These are phyloP conservation scores for Osmerus eperlanus DNA, from an alignment of 2,113 vertebrate genomes.

Conservation along the genomic window DNA sequence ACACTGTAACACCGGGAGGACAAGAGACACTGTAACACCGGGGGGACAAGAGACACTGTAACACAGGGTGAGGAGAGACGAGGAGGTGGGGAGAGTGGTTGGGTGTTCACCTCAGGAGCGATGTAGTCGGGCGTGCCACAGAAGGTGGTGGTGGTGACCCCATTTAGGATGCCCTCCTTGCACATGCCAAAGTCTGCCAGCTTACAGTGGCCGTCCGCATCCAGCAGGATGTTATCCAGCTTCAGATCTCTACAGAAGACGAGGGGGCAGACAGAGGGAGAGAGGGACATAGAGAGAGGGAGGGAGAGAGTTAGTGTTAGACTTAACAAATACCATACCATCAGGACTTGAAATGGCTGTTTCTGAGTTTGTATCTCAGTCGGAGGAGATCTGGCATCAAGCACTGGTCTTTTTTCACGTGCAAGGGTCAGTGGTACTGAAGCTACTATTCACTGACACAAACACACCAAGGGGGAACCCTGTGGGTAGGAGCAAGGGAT, in stretches of 20 bases:
- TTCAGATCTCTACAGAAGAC: constrained; percentile 86
- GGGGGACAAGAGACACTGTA: not conserved
- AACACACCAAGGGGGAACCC: not conserved
- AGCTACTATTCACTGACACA: not conserved
- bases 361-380: too few species aligned
- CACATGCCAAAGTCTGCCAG: constrained; percentile 99
- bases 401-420: too few species aligned
- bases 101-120: constrained; percentile 85
- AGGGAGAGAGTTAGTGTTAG: not conserved
- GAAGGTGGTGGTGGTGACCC: constrained; percentile 93
- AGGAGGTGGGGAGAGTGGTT: not conserved
- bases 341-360: too few species aligned
- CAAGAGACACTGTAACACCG: not conserved
- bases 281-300: not conserved
- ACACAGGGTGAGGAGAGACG: not conserved
- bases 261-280: constrained; percentile 14
- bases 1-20: not conserved
- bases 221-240: constrained; percentile 96
- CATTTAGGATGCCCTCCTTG: constrained; percentile 93
- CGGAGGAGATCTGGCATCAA: too few species aligned
- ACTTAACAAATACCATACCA: too few species aligned
- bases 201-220: constrained; percentile 96
- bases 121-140: constrained; percentile 98
- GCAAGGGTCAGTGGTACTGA: not conserved
- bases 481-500: not conserved